Base-by-base conservation (phyloP, 2,113 vertebrate species). In the Pardalotus punctatus region DNA sequence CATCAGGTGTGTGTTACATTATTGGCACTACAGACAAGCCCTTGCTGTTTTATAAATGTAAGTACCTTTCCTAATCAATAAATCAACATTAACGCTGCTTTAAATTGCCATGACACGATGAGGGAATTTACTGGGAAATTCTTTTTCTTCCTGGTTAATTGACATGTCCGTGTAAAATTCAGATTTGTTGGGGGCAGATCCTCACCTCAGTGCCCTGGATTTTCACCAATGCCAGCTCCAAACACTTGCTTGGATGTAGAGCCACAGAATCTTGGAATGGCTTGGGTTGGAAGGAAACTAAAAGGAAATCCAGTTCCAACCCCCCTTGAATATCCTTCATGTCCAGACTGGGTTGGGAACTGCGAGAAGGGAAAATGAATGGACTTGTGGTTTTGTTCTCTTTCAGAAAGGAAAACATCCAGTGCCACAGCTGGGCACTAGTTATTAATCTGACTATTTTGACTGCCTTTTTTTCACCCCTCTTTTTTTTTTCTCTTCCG, bases 11-110 rank as follows among this genome's bases (percentile, higher is more conserved):
- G 50, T 15, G 43, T 74, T 51, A 16, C 35, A 1, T 81, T 83
- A 94, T 65, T 83, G 92, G 69, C 76, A 81, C 64, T 56, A 58
- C 13, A 77, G 90, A 92, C 82, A 81, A 67, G 82, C 60, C 85
- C 56, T 81, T n/a, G 67, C 82, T 92, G 82, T 56, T 92, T 88
- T 92, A 86, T 91, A 78, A 92, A 90, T 86, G 82, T 43, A 58
- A 93, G 83, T 79, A 95, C 90, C 88, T 97, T 95, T 95, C 97
- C 96, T 91, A 92, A 97, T 94, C 94, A 96, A 98, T 97, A 97
- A 97, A 97, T 98, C 98, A 98, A 12, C 88, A 81, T 96, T 94
- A 97, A 97, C 36, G 43, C 88, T 62, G 81, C 78, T 96, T 97
- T 95, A 94, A 97, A 95, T 94, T 76, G 92, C 89, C 77, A 74